Evolutionary conservation across 2,113 vertebrate species (phyloP), one percentile per base, ranked within the genome.

Genomic region (Trematocara unimaculatum): DNA sequence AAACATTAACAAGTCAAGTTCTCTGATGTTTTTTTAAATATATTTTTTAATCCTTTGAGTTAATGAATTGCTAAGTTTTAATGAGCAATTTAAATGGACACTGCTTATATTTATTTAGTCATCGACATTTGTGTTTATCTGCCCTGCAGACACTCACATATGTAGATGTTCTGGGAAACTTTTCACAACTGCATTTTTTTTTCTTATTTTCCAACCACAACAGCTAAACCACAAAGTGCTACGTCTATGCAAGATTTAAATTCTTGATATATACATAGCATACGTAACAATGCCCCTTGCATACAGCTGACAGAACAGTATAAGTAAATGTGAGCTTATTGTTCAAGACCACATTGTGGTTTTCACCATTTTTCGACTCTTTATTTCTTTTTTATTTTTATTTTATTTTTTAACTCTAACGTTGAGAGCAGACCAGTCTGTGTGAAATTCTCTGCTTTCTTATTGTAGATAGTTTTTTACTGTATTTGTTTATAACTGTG

Each of bases 201-300:
- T 56, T 62, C 20, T 23, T 12, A 85, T 84, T 90, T 91, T 93
- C 88, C 84, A 2, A 89, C 83, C 91, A 82, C 89, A 93, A 26
- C 18, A 26, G 26, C 81, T 67, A 86, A 89, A 89, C 88, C 87
- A 89, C 86, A 84, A 23, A 6, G 72, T 31, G 13, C 26, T 31
- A 13, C n/a, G 49, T 51, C 13, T 7, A 51, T 81, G 62, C 45
- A 38, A 40, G 64, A 58, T 72, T 4, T 79, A 78, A 29, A 74
- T 45, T 70, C 9, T 38, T 54, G 72, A 64, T 47, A 53, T 13
- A 53, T 18, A 15, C 13, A 56, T 3, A 60, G 3, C 23, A 18
- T 5, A 38, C 18, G 4, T 38, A 38, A 38, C 49, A 38, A 58
- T 23, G 45, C 1, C 13, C n/a, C 8, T 0, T 42, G 18, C 42